Evolutionary conservation across 2,797 vertebrate species (phyloP).

Genomic region (Cirrhinus mrigala): DNA sequence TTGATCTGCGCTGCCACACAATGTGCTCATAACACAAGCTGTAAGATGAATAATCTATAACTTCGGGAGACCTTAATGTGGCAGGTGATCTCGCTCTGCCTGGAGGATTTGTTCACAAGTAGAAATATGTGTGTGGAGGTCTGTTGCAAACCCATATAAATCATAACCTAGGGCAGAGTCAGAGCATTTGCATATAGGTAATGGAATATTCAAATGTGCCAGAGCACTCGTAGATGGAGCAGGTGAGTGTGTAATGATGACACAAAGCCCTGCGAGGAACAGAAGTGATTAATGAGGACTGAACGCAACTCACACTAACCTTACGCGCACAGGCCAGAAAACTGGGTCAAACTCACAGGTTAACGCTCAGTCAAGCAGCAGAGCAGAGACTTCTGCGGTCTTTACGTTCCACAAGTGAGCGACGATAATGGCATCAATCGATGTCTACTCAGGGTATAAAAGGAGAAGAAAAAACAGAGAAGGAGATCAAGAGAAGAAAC

Average conservation of each 20-base stretch:
- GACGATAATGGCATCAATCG: conserved; percentile 33
- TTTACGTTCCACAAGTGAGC: conserved; percentile 43
- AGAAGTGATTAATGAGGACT: conserved; percentile 74
- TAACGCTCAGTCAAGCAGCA: conserved; percentile 71
- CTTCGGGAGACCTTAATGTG: conserved; percentile 45
- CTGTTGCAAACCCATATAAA: conserved; percentile 72
- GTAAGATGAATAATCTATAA: conserved; percentile 48
- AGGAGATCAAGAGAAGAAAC: conserved; percentile 18
- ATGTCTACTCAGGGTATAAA: conserved; percentile 1
- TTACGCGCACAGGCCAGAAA: conserved; percentile 67
- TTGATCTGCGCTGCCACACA: conserved; percentile 34
- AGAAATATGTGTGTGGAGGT: conserved; percentile 64
- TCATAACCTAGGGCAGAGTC: conserved; percentile 73
- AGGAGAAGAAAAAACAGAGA: not conserved
- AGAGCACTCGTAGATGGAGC: conserved; percentile 64
- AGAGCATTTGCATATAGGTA: conserved; percentile 72
- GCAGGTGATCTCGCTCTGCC: conserved; percentile 69
- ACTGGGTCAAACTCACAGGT: conserved; percentile 80
- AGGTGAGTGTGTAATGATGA: conserved; percentile 79
- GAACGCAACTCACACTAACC: conserved; percentile 69
- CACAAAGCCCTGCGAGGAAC: conserved; percentile 72
- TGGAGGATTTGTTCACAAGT: conserved; percentile 63
- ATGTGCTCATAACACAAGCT: conserved; percentile 41
- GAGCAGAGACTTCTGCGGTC: conserved; percentile 35
- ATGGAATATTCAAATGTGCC: conserved; percentile 80